Base-by-base conservation (phyloP, 2,113 vertebrate genomes). In the Ifrita kowaldi region DNA sequence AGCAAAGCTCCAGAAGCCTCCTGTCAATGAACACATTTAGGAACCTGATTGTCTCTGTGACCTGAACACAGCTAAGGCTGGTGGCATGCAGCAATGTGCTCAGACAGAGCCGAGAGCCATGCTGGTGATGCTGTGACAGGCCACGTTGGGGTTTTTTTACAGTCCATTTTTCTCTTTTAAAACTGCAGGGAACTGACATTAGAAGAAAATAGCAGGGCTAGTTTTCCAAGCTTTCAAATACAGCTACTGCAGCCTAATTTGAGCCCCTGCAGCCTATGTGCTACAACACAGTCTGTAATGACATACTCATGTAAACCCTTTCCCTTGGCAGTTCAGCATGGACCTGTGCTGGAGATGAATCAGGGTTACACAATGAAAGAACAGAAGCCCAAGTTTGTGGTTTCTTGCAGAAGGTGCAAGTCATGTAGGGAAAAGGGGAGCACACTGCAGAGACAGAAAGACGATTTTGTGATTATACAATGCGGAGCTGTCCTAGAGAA, bases 121-220 rank as follows among this genome's bases (percentile, higher is more conserved):
- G 32, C 13, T 30, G 23, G 12, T 63, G 57, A 53, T 67, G 47
- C 26, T 55, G 7, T 42, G 30, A 17, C 41, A 88, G 70, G 57
- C 18, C 32, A 68, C 0, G 0, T 1, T 27, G 52, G 24, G 16
- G 11, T 35, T 65, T 68, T 69, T 47, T 83, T 41, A 37, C 3
- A 49, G 41, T 18, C 19, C 44, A 26, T 90, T 62, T 73, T 44
- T n/a, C 44, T 87, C 41, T 41, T 19, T n/a, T 53, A 73, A 73
- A 90, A 92, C 53, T 76, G 46, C 33, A 70, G 75, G 30, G n/a
- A 95, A 88, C 10, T 17, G 33, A 84, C 33, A 63, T 55, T 10
- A 56, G 11, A 49, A 71, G 76, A 69, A 68, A 71, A 7, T 6
- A 79, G 15, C 15, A 74, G 13, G 11, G 30, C 21, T 47, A 16